Percentiles rank a stretch among this genome's conserved stretches.
These are phyloP conservation scores for Pelodiscus sinensis DNA, from an alignment of 2,113 vertebrate species.

Conservation along the genomic window DNA sequence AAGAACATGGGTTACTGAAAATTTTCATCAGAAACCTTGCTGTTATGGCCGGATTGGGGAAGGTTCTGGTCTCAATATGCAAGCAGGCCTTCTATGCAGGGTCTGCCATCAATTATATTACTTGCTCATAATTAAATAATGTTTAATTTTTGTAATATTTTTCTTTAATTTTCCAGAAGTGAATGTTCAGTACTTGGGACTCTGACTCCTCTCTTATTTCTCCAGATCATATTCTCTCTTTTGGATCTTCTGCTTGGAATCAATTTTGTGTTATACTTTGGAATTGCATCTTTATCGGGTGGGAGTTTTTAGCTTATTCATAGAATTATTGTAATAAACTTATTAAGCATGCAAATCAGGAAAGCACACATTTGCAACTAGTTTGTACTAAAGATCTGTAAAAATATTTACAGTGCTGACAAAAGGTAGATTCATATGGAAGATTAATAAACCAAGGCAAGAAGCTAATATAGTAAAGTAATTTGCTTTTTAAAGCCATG, in stretches of 20 bases:
- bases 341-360: not conserved
- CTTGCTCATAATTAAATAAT: not conserved
- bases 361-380: not conserved
- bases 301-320: not conserved
- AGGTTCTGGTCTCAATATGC: not conserved
- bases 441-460: not conserved
- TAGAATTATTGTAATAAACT: not conserved
- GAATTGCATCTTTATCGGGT: not conserved
- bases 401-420: not conserved
- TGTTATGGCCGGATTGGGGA: not conserved
- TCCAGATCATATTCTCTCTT: not conserved
- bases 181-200: not conserved
- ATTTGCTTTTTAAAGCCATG: not conserved
- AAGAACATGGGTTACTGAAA: constrained; percentile 18
- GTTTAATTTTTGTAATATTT: not conserved
- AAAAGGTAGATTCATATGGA: not conserved
- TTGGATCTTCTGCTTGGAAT: not conserved
- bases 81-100: not conserved
- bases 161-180: not conserved
- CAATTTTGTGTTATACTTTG: not conserved
- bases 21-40: not conserved
- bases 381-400: not conserved
- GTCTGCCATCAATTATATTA: not conserved
- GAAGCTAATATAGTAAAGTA: not conserved
- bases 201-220: not conserved